Base-by-base conservation (phyloP, 1,140 invertebrate genomes). In the Drosophila nannoptera region DNA sequence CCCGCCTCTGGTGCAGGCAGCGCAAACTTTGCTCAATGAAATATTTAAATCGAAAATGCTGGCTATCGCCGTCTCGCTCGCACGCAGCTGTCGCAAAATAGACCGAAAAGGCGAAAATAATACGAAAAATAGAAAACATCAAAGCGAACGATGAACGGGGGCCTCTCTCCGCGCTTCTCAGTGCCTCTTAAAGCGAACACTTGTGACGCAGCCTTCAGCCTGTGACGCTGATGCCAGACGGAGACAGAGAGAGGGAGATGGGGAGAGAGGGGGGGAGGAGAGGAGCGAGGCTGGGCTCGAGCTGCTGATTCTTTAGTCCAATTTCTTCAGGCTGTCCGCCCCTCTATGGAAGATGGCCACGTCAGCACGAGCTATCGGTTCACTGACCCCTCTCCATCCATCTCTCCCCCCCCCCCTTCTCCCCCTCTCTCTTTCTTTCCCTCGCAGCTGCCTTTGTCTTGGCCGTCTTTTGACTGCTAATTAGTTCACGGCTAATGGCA, bases 41-140 rank as follows among this genome's bases (percentile, higher is more conserved):
- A 84, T 84, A 84, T 84, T 84, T 77, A 86, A 86, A 86, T 77
- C 73, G 76, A 84, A 84, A 83, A 63, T 53, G 48, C 36, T 42
- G 35, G 32, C 45, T 61, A 52, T 42, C 60, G 70, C 64, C 65
- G 31, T 32, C 40, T 42, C 40, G n/a, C n/a, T 42, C 38, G 38
- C 38, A 11, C 38, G 55, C 55, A 60, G 40, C 46, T 66, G 45
- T 59, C 36, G 22, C 49, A 32, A 67, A 35, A 40, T 14, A 36
- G 32, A 12, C 29, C 22, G 16, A 50, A 60, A 46, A 42, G 4
- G 4, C 6, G 7, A 16, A 36, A 35, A 52, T 9, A 35, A 9
- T 36, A 42, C n/a, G 5, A 29, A 8, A 8, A 22, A 8, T 8
- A 43, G 38, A 3, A 40, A 12, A 64, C 35, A 50, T 49, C 8